These are phyloP conservation scores for Alethe diademata DNA, from an alignment of 2,113 vertebrate species.

Conservation along the genomic window DNA sequence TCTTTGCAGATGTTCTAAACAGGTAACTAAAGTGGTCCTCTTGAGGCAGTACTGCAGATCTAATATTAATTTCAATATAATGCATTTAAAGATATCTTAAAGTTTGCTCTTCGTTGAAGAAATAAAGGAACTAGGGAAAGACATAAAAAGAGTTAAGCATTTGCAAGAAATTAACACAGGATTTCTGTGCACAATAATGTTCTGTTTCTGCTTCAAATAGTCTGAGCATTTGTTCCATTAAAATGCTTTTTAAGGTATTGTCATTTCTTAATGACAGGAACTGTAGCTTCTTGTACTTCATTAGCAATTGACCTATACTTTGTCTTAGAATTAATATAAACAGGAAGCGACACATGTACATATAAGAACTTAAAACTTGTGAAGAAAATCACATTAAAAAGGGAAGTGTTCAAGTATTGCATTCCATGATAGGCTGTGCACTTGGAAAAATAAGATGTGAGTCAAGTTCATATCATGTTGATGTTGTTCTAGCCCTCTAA, in stretches of 20 bases:
- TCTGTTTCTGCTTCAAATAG: background rate
- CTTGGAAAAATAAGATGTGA: background rate
- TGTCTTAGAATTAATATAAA: background rate
- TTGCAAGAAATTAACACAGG: background rate
- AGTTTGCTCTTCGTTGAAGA: background rate
- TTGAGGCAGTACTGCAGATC: background rate
- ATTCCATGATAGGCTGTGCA: background rate
- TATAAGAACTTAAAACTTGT: background rate
- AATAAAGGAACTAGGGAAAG: background rate
- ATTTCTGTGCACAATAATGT: background rate
- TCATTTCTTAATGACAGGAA: background rate
- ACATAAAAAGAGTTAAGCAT: background rate
- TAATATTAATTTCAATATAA: background rate
- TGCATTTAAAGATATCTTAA: background rate
- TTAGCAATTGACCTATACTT: background rate
- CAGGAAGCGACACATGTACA: background rate
- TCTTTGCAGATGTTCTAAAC: background rate
- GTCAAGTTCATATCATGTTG: background rate
- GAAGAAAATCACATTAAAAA: background rate
- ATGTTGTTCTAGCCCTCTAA: background rate
- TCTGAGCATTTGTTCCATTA: background rate
- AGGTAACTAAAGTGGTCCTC: background rate
- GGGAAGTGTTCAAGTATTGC: background rate
- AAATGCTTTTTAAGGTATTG: background rate
- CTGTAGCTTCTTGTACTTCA: background rate